Evolutionary conservation across 2,888 invertebrate species (phyloP).

Genomic region (Choreutis nemorana): DNA sequence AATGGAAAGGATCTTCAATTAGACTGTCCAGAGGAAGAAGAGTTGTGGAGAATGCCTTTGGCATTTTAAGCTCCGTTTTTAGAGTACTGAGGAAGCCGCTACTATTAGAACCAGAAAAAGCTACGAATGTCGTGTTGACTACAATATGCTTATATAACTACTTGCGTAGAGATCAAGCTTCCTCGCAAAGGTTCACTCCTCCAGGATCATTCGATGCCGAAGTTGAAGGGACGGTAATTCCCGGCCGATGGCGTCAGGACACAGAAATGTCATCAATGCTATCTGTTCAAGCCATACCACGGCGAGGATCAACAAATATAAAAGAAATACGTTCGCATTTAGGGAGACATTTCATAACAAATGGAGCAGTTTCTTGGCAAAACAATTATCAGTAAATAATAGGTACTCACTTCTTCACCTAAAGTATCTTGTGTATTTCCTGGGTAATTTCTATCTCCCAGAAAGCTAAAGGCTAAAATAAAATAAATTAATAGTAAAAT

Average conservation of each 20-base stretch:
- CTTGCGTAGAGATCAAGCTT: constrained; percentile 9
- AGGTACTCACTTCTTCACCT: constrained; percentile 5
- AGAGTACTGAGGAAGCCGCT: constrained; percentile 8
- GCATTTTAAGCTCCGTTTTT: background rate
- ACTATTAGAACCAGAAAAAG: constrained; percentile 9
- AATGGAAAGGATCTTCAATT: constrained; percentile 1
- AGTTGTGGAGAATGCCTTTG: constrained; percentile 6
- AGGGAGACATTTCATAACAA: constrained; percentile 12
- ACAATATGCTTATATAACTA: constrained; percentile 10
- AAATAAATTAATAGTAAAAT: no score
- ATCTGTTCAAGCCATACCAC: constrained; percentile 11
- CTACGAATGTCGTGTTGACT: constrained; percentile 11
- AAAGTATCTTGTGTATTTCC: constrained; percentile 9
- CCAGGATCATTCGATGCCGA: constrained; percentile 11
- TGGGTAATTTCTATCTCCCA: constrained; percentile 5
- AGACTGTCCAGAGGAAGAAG: constrained; percentile 1
- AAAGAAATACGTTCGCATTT: constrained; percentile 13
- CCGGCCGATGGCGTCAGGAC: constrained; percentile 12
- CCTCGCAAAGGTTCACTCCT: constrained; percentile 10
- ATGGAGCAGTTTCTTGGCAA: constrained; percentile 11
- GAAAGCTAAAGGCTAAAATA: constrained; percentile 6
- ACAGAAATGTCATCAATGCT: constrained; percentile 11
- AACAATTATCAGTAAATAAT: constrained; percentile 7
- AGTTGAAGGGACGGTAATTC: constrained; percentile 10
- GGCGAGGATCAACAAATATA: constrained; percentile 9